These are phyloP conservation scores for Alsophila aescularia DNA, from an alignment of 2,888 invertebrate genomes.

Conservation along the genomic window DNA sequence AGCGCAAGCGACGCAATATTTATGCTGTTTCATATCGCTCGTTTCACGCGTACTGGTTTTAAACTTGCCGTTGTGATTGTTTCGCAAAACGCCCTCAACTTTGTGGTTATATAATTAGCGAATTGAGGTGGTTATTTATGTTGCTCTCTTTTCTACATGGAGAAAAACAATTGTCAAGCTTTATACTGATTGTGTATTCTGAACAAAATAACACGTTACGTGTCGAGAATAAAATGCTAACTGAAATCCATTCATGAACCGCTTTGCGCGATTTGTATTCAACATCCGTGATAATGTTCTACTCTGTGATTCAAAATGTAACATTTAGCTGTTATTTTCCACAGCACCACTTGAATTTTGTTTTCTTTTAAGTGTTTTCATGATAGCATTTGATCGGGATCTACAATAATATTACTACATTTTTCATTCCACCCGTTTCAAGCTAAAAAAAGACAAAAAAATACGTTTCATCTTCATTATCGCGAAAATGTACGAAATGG, in stretches of 20 bases:
- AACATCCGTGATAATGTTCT: slow-evolving; percentile 10
- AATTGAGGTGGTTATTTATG: slow-evolving; percentile 45
- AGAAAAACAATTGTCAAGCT: slow-evolving; percentile 23
- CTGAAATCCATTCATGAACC: slow-evolving; percentile 4
- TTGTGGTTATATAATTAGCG: slow-evolving; percentile 55
- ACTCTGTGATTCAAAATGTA: neutral
- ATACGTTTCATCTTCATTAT: slow-evolving; percentile 49
- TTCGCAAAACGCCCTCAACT: slow-evolving; percentile 57
- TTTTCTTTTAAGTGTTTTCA: no score
- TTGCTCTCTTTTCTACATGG: slow-evolving; percentile 31
- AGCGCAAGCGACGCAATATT: slow-evolving; percentile 61
- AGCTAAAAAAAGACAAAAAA: slow-evolving; percentile 37
- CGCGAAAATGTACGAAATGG: slow-evolving; percentile 34
- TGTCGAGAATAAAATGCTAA: slow-evolving; percentile 21
- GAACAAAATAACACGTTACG: slow-evolving; percentile 17
- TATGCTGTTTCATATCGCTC: slow-evolving; percentile 63
- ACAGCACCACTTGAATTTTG: no score
- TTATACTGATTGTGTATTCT: slow-evolving; percentile 28
- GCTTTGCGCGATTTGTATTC: slow-evolving; percentile 13
- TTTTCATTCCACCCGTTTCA: slow-evolving; percentile 25
- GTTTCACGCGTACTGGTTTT: slow-evolving; percentile 51
- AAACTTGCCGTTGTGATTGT: slow-evolving; percentile 57
- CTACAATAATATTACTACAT: slow-evolving; percentile 1
- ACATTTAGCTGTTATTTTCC: no score
- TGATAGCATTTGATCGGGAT: neutral